These are phyloP conservation scores for Cydia pomonella DNA, from an alignment of 1,140 invertebrate species.

Conservation along the genomic window DNA sequence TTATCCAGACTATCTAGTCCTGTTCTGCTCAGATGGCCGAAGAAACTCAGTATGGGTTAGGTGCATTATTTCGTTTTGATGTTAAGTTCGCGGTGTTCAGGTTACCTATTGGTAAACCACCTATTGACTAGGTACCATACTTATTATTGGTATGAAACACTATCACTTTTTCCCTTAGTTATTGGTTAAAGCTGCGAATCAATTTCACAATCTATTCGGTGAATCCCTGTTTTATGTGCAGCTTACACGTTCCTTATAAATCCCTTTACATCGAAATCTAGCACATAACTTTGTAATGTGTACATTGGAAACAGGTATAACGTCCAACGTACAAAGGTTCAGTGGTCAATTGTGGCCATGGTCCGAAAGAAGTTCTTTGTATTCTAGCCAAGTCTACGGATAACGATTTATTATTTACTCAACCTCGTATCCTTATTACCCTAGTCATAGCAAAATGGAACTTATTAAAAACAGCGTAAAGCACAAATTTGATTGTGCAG, in stretches of 20 bases:
- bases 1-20: too few species aligned
- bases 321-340: slow-evolving; percentile 2
- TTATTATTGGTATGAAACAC: too few species aligned
- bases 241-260: slow-evolving; percentile 21
- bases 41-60: too few species aligned
- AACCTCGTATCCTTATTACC: not conserved
- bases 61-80: too few species aligned
- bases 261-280: slow-evolving; percentile 7
- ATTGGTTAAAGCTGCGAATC: too few species aligned
- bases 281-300: slow-evolving; percentile 1
- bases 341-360: slow-evolving; percentile 8
- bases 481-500: not conserved
- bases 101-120: too few species aligned
- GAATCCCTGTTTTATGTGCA: not conserved
- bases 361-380: slow-evolving; percentile 40
- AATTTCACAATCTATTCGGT: too few species aligned
- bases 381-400: slow-evolving; percentile 41
- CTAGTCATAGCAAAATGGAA: not conserved
- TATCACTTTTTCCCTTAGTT: too few species aligned
- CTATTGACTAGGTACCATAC: too few species aligned
- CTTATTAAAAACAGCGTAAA: not conserved
- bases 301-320: slow-evolving; percentile 8
- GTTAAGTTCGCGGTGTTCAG: too few species aligned
- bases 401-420: not conserved
- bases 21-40: too few species aligned